A percentile compares a stretch with the other conserved stretches of the same genome.
These are phyloP conservation scores for Pseudonaja textilis DNA, from an alignment of 2,113 vertebrate species.

Conservation along the genomic window DNA sequence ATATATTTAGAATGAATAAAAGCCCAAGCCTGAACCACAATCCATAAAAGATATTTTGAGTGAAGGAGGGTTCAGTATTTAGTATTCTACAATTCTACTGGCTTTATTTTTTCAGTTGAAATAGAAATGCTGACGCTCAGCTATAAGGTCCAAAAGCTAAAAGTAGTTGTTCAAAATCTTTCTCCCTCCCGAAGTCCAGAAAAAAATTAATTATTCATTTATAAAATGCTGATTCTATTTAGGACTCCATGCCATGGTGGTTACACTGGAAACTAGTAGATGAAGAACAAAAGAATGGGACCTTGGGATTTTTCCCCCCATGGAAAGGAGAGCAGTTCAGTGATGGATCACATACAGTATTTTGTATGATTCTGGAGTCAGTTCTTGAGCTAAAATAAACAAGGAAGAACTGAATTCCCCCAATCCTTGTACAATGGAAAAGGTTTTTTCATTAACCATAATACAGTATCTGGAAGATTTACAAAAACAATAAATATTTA, in stretches of 20 bases:
- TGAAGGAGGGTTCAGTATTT: conserved; percentile 31
- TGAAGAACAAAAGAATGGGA: not conserved
- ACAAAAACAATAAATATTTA: not conserved
- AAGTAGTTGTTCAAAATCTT: conserved; percentile 3
- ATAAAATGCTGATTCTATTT: conserved; percentile 10
- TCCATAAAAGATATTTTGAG: conserved; percentile 35
- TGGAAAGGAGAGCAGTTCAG: too few species aligned
- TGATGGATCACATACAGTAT: not conserved
- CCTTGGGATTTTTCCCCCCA: not conserved
- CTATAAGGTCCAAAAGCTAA: not conserved
- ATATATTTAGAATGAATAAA: conserved; percentile 56
- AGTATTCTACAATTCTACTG: conserved; percentile 3
- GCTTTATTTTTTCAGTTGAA: conserved; percentile 26
- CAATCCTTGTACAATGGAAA: not conserved
- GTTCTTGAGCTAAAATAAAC: not conserved
- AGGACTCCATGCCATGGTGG: not conserved
- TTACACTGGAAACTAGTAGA: not conserved
- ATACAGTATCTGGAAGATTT: not conserved
- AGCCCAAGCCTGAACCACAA: conserved; percentile 44
- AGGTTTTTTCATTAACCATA: not conserved
- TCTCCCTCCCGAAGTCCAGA: conserved; percentile 1
- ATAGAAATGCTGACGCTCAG: conserved; percentile 31
- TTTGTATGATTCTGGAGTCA: not conserved
- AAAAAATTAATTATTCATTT: conserved; percentile 3
- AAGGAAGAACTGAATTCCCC: not conserved